Percentiles rank a stretch among this genome's conserved stretches.
These are phyloP conservation scores for Rhinolophus sinicus DNA, from an alignment of 2,113 vertebrate genomes.

Conservation along the genomic window DNA sequence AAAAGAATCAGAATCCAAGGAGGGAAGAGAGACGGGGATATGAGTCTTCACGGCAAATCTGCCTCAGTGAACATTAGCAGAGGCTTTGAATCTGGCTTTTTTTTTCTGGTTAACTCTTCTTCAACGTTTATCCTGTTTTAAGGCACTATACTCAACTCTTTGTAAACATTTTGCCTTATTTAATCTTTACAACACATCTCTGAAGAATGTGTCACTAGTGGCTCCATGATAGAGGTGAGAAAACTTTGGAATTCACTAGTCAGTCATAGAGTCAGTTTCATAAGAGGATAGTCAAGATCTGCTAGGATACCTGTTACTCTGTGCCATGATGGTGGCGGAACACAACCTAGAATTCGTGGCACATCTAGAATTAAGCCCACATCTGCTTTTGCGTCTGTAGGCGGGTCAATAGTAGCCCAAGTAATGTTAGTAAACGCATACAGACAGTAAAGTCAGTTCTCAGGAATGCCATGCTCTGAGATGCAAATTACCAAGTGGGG, in stretches of 20 bases:
- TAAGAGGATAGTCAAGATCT: neutral
- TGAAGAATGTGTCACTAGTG: neutral
- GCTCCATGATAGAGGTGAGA: neutral
- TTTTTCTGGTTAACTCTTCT: neutral
- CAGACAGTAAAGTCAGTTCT: neutral
- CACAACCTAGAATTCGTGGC: neutral
- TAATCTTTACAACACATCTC: neutral
- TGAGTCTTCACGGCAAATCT: neutral
- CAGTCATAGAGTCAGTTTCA: neutral
- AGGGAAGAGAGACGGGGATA: neutral
- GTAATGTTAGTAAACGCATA: neutral
- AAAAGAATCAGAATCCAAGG: neutral
- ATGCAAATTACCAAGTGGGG: neutral
- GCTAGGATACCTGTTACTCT: neutral
- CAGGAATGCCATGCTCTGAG: neutral
- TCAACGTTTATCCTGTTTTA: neutral
- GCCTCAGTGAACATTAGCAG: neutral
- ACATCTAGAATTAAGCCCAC: neutral
- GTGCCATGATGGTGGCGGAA: neutral
- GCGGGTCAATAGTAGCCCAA: neutral
- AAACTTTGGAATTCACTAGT: slow-evolving; percentile 16
- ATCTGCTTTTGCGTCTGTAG: neutral
- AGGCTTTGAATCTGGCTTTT: neutral
- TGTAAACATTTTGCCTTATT: neutral
- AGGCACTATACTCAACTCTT: neutral